Base-by-base conservation (phyloP, 2,888 invertebrate genomes). In the Ophion slaviceki region DNA sequence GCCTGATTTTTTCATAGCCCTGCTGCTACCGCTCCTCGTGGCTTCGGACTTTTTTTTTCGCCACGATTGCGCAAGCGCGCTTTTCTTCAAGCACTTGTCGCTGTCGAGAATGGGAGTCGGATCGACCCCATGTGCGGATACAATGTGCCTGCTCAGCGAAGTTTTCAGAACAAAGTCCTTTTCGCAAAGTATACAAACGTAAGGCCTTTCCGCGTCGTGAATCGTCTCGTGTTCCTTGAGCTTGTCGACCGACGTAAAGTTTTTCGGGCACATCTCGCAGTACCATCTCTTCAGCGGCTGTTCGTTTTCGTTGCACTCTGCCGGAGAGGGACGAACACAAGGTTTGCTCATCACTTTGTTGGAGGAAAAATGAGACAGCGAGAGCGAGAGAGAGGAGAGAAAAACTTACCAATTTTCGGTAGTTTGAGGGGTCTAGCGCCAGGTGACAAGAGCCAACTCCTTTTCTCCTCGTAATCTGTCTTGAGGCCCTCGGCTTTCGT, bases 131-230 rank as follows among this genome's bases (percentile, higher is more conserved):
- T 95, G 95, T n/a, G 92, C 92, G 67, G 95, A 94, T 76, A 94
- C 93, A 67, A 95, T 94, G 88, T 95, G 95, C 84, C 94, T 91
- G 28, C 95, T 95, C 76, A 95, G 90, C n/a, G 94, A 93, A 6
- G 94, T 92, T 67, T 95, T 93, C 17, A 94, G 91, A 1, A 92
- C 90, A 84, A 95, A 95, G 82, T 94, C 94, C 86, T 94, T 93
- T 75, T 95, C 95, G 88, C 95, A 95, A n/a, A 95, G 88, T 75
- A 95, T 91, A 90, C 95, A 95, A 45, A 94, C 91, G 87, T 94
- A 95, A 1, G 94, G 94, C 80, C 92, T 94, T 75, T 92, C 91
- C 10, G 89, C 89, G 57, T 93, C 92, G 82, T 94, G 93, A 5
- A 86, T 88, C 10, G 86, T 83, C 84, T 93, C 93, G 78, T 94